Percentiles rank a stretch among this genome's conserved stretches.
Evolutionary conservation across 2,888 invertebrate species (phyloP).

Genomic region (Argyresthia albistria): DNA sequence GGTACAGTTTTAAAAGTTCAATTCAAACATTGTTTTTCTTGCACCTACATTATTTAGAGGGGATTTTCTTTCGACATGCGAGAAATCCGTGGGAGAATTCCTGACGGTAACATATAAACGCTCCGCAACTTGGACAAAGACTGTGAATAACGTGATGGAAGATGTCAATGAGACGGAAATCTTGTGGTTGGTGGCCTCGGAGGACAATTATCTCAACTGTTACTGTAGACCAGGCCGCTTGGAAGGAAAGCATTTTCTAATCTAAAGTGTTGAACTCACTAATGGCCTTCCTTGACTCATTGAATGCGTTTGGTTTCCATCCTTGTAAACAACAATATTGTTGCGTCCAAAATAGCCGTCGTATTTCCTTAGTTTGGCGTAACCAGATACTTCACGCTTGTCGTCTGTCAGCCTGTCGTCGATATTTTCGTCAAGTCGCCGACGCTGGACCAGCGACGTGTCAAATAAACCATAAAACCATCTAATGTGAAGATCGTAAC

Average conservation of each 20-base stretch:
- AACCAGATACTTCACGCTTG: conserved; percentile 48
- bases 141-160: no score
- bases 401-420: conserved; percentile 44
- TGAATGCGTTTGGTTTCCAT: not conserved
- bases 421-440: conserved; percentile 57
- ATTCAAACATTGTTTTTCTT: not conserved
- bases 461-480: conserved; percentile 46
- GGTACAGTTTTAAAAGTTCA: not conserved
- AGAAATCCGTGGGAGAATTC: no score
- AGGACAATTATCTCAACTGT: no score
- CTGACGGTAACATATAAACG: no score
- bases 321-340: conserved; percentile 7
- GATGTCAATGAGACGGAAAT: no score
- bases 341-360: conserved; percentile 35
- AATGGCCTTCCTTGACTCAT: not conserved
- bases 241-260: not conserved
- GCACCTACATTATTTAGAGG: no score
- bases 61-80: no score
- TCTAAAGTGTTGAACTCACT: not conserved
- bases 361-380: conserved; percentile 44
- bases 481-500: conserved; percentile 17
- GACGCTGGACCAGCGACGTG: conserved; percentile 27
- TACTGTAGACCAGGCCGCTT: no score
- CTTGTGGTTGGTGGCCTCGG: no score
- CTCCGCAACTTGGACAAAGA: no score